Base-by-base conservation (phyloP, 2,797 vertebrate genomes). In the Neosilurus hyrtlii region DNA sequence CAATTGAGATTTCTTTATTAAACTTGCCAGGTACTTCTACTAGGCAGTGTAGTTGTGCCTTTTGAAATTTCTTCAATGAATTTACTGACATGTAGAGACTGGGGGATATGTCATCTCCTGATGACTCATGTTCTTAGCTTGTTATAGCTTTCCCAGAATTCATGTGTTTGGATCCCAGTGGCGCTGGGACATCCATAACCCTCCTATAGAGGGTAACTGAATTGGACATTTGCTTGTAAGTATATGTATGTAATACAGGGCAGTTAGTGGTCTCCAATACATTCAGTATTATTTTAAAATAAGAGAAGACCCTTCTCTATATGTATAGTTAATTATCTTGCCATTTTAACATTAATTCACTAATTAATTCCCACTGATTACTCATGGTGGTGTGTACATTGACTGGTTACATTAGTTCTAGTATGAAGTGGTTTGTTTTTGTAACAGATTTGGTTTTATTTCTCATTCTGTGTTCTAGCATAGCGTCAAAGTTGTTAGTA, bases 371-470 rank as follows among this genome's bases (percentile, higher is more conserved):
- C 35, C 66, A 30, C 63, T 68, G 20, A 9, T 18, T 14, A 72
- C 49, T 5, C 18, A 67, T 20, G 18, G 30, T 14, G 67, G 37
- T 37, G 49, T 70, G 37, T 49, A 70, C 22, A 14, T 9, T 2
- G 68, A n/a, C 68, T 2, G 11, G 15, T 51, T 24, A 6, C 15
- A 12, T 51, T n/a, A 12, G 51, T 71, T 22, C 24, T 49, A n/a
- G 67, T 68, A 67, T 37, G 67, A 70, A n/a, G 37, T 70, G 65
- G 15, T 37, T 67, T 20, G 43, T 24, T 72, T 72, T 54, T 49
- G 37, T 49, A n/a, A 49, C 67, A 70, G 67, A 70, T 70, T 30
- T 20, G n/a, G 3, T 15, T 72, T 72, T 72, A 20, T 56, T 35
- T 35, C 18, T 59, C 30, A n/a, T 14, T 59, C 54, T 37, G 8